A percentile compares a stretch with the other conserved stretches of the same genome.
Conservation (phyloP, 2,113 vertebrate species). For the Tauraco erythrolophus region DNA sequence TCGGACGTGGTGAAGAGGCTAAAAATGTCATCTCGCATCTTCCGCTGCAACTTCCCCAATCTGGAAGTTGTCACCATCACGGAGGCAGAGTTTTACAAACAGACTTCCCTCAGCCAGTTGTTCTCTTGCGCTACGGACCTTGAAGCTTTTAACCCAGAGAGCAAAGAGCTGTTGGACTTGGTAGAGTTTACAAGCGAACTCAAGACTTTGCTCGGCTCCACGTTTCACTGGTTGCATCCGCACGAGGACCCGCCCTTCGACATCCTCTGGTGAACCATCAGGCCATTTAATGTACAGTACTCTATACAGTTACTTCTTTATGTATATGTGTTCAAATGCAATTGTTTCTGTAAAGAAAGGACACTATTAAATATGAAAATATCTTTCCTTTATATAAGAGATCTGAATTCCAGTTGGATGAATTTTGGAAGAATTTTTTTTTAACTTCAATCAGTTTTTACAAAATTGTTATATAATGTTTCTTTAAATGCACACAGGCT, state of each 20-base stretch:
- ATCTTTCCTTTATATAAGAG: conserved; percentile 86
- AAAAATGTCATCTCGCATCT: conserved; percentile 89
- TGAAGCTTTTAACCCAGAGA: conserved; percentile 89
- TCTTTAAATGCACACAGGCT: conserved; percentile 80
- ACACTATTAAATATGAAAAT: conserved; percentile 86
- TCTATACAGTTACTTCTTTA: conserved; percentile 78
- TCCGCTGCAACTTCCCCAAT: conserved; percentile 89
- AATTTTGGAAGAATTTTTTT: conserved; percentile 82
- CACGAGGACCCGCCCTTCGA: conserved; percentile 65
- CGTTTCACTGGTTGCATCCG: conserved; percentile 86
- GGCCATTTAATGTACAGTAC: conserved; percentile 72
- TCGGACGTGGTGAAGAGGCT: conserved; percentile 90
- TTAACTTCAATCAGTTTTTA: conserved; percentile 82
- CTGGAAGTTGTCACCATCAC: conserved; percentile 91
- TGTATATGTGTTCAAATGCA: conserved; percentile 84
- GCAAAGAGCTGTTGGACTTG: conserved; percentile 93
- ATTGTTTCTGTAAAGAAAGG: conserved; percentile 86
- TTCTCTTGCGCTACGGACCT: conserved; percentile 90
- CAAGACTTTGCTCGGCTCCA: conserved; percentile 89
- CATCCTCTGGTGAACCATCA: conserved; percentile 77
- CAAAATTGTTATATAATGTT: conserved; percentile 75
- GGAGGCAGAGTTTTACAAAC: conserved; percentile 92
- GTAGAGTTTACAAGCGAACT: conserved; percentile 92
- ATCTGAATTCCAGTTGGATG: conserved; percentile 80
- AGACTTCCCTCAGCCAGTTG: conserved; percentile 91